phyloP scores from a whole-genome alignment of 2,113 vertebrate species.

The Syrrhaptes paradoxus region DNA sequence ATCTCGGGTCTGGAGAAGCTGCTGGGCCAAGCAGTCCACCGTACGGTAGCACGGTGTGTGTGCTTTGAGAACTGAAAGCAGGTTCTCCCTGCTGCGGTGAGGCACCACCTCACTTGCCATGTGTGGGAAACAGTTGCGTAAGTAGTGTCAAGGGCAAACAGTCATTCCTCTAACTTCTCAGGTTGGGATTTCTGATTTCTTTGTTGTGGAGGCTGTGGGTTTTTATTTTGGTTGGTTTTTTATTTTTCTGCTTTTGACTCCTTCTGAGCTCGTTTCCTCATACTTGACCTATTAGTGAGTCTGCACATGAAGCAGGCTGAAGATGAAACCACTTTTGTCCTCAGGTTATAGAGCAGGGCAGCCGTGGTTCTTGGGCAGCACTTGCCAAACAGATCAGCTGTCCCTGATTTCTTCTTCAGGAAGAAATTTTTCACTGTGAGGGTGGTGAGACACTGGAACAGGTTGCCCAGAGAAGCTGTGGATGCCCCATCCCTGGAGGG shows the following conservation, averaged over 20 bases:
- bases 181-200: not conserved
- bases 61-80: not conserved
- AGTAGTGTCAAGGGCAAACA: not conserved
- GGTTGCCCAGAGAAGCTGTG: too few species aligned
- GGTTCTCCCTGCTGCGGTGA: not conserved
- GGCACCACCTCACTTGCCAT: not conserved
- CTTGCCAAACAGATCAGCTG: not conserved
- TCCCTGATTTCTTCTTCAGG: too few species aligned
- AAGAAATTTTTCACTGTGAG: too few species aligned
- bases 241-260: not conserved
- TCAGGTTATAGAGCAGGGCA: not conserved
- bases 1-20: not conserved
- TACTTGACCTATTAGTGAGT: not conserved
- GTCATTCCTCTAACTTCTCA: not conserved
- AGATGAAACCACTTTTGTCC: not conserved
- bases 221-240: not conserved
- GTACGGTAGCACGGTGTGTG: rapidly evolving
- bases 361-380: too few species aligned
- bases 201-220: not conserved
- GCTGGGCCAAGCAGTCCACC: not conserved
- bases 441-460: too few species aligned
- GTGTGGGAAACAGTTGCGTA: not conserved
- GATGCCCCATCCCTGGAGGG: too few species aligned
- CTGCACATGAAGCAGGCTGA: not conserved
- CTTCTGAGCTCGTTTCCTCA: not conserved